Percentiles rank a stretch among this genome's conserved stretches.
Evolutionary conservation across 37 sponge, comb jelly and placozoan genomes (phyloP).

Genomic region (Chondrosia reniformis): DNA sequence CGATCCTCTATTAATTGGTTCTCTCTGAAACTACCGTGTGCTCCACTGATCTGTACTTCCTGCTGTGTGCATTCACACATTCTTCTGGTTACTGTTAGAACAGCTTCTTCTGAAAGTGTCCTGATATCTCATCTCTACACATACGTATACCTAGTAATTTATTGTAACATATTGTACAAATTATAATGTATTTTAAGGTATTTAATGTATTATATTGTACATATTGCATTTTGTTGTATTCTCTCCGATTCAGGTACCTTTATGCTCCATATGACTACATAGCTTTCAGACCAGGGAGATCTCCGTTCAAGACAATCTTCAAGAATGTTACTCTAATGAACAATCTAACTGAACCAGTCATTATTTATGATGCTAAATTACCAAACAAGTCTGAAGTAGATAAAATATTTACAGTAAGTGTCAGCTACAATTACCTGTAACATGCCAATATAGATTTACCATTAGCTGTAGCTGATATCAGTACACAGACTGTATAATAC

Average conservation of each 20-base stretch:
- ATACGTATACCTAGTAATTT: too few species aligned
- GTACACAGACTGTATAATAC: too few species aligned
- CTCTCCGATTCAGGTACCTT: conserved; percentile 41
- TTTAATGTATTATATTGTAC: conserved; percentile 18
- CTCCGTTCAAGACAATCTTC: conserved; percentile 65
- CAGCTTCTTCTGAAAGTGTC: too few species aligned
- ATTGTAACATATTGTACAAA: background rate
- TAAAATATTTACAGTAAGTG: conserved; percentile 54
- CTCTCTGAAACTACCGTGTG: too few species aligned
- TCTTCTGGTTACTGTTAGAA: too few species aligned
- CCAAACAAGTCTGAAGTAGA: conserved; percentile 40
- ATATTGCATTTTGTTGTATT: background rate
- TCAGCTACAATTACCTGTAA: too few species aligned
- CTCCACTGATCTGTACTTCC: too few species aligned
- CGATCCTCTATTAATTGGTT: too few species aligned
- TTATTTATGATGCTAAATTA: conserved; percentile 53
- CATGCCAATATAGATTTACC: too few species aligned
- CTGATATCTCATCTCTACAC: too few species aligned
- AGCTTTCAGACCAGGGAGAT: conserved; percentile 45
- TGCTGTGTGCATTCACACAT: too few species aligned
- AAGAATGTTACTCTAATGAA: conserved; percentile 55
- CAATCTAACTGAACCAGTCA: conserved; percentile 50
- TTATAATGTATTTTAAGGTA: background rate
- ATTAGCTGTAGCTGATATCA: too few species aligned
- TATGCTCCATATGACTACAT: conserved; percentile 39